Percentiles rank a stretch among this genome's conserved stretches.
Conservation (phyloP, 2,113 vertebrate species). For the Turdus rufiventris region DNA sequence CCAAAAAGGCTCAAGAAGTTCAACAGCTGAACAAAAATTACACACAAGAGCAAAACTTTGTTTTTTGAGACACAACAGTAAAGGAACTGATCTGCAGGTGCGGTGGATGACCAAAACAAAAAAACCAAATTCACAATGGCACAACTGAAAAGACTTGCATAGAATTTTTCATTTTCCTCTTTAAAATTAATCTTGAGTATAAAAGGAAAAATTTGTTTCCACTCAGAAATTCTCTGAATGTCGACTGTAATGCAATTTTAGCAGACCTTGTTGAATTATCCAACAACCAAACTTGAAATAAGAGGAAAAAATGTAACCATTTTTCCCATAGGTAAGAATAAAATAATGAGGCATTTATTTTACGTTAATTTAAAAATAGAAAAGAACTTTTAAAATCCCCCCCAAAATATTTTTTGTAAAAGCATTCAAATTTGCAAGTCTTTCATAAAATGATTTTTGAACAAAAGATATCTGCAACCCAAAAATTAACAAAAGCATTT, state of each 20-base stretch:
- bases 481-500: not conserved
- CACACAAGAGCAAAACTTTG: conserved; percentile 37
- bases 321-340: not conserved
- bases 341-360: not conserved
- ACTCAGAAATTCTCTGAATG: conserved; percentile 32
- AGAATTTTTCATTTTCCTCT: not conserved
- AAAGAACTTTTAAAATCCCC: not conserved
- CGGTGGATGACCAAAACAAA: not conserved
- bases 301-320: not conserved
- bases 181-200: not conserved
- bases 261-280: conserved; percentile 9
- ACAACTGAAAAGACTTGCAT: conserved; percentile 33
- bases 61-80: conserved; percentile 43
- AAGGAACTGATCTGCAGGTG: conserved; percentile 25
- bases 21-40: conserved; percentile 57
- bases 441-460: conserved; percentile 44
- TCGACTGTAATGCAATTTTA: not conserved
- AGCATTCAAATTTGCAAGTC: conserved; percentile 53
- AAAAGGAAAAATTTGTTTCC: conserved; percentile 26
- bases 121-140: conserved; percentile 26
- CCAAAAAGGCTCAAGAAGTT: conserved; percentile 9
- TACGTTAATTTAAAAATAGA: not conserved
- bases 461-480: not conserved
- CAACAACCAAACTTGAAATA: not conserved
- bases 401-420: not conserved